phyloP scores from a whole-genome alignment of 2,888 invertebrate species.

The Ctena decussata region DNA sequence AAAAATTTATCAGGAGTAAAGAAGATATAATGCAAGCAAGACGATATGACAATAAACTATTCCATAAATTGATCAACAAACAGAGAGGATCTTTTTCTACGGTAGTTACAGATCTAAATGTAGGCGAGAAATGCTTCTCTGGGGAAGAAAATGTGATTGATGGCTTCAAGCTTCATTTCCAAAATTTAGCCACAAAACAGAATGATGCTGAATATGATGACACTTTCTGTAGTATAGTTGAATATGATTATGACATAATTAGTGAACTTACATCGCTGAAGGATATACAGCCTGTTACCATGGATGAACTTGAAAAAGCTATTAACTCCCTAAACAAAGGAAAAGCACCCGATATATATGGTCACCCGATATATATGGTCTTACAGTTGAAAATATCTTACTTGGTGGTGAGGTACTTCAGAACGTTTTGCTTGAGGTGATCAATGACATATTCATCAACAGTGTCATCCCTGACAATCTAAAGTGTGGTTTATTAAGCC shows the following conservation, averaged over 20 bases:
- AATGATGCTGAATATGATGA: neutral
- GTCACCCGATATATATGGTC: neutral
- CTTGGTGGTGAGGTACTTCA: too few relatives aligned
- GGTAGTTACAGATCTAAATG: neutral
- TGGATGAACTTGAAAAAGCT: neutral
- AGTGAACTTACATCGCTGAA: neutral
- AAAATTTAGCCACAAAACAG: neutral
- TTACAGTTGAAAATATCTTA: neutral
- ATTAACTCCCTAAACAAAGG: neutral
- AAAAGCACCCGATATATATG: too few relatives aligned
- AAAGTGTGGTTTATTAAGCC: too few relatives aligned
- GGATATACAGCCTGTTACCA: neutral
- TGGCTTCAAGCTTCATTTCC: neutral
- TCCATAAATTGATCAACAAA: neutral
- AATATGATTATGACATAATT: neutral
- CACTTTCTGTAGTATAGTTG: neutral
- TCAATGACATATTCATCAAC: too few relatives aligned
- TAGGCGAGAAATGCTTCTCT: neutral
- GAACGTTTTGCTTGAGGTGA: too few relatives aligned
- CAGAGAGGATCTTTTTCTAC: neutral
- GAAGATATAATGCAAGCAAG: neutral
- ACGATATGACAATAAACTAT: neutral
- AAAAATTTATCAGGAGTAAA: neutral
- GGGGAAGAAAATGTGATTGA: too few relatives aligned
- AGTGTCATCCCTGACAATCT: too few relatives aligned